phyloP scores from a whole-genome alignment of 23 tunicate species.

The Botrylloides violaceus region DNA sequence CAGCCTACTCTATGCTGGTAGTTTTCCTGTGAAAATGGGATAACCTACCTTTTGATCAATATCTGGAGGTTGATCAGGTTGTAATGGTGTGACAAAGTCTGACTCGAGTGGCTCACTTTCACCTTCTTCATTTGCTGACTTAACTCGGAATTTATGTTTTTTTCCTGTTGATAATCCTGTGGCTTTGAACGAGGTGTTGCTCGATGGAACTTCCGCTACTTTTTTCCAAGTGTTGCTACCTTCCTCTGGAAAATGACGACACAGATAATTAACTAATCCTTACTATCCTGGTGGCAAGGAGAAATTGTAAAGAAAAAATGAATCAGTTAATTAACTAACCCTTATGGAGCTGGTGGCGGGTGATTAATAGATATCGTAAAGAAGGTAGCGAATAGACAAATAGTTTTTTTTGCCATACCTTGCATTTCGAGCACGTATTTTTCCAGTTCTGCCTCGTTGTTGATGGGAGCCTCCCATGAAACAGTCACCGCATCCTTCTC shows the following conservation, averaged over 20 bases:
- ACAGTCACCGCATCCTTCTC: conserved; percentile 36
- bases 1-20: too few relatives aligned
- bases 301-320: not conserved
- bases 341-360: too few relatives aligned
- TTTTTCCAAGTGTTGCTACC: conserved; percentile 47
- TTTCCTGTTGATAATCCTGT: conserved; percentile 64
- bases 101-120: conserved; percentile 74
- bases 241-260: conserved; percentile 19
- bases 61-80: conserved; percentile 62
- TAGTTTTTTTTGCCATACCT: too few relatives aligned
- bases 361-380: too few relatives aligned
- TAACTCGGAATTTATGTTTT: conserved; percentile 67
- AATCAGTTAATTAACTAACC: not conserved
- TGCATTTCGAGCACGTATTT: conserved; percentile 74
- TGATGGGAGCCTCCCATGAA: conserved; percentile 86
- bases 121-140: conserved; percentile 70
- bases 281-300: too few relatives aligned
- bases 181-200: conserved; percentile 32
- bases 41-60: conserved; percentile 71
- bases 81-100: conserved; percentile 46
- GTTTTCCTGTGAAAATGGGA: too few relatives aligned
- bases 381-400: too few relatives aligned
- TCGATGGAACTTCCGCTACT: conserved; percentile 37
- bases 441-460: conserved; percentile 38
- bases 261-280: too few relatives aligned